Base-by-base conservation (phyloP, 2,888 invertebrate genomes). In the Allygus modestus region DNA sequence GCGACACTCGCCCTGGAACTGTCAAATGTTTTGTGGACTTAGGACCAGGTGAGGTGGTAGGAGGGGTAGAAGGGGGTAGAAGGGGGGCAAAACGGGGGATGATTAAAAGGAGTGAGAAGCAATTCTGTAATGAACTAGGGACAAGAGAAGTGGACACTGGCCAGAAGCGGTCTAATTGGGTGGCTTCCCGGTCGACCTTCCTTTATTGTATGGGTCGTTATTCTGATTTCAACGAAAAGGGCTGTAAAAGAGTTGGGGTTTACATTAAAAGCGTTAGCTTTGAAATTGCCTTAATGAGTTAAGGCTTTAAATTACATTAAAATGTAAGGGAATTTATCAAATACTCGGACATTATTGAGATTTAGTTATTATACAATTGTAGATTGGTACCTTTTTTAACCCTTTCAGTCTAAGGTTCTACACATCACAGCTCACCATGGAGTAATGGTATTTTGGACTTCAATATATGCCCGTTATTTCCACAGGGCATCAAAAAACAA, bases 71-170 rank as follows among this genome's bases (percentile, higher is more conserved):
- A n/a, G 54, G 31, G 28, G 46, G 51, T 28, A 20, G 77, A 51
- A 51, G 54, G 31, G 28, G 46, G 51, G 46, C 28, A 31, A 20
- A 51, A 51, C n/a, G n/a, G n/a, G 54, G 46, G 77, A 79, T 83
- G 83, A 83, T 83, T 83, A 83, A 83, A 83, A 83, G 82, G 73
- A 82, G 73, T 73, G 75, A 31, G 83, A 58, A 75, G 83, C 75
- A 83, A 83, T 83, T 83, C 75, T 58, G 83, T 83, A 83, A 83
- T 75, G 83, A 73, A 75, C 73, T 11, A 15, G 69, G 33, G 82
- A 33, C 46, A 46, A 28, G 43, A 20, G 37, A 75, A 46, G 77
- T 77, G 79, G 79, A 79, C 79, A 79, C 33, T 33, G 51, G 5
- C 46, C 73, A 31, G 41, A 0, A 37, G 31, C 43, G 23, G 23